Base-by-base conservation (phyloP, 2,888 invertebrate species). In the Xanthorhoe designata region DNA sequence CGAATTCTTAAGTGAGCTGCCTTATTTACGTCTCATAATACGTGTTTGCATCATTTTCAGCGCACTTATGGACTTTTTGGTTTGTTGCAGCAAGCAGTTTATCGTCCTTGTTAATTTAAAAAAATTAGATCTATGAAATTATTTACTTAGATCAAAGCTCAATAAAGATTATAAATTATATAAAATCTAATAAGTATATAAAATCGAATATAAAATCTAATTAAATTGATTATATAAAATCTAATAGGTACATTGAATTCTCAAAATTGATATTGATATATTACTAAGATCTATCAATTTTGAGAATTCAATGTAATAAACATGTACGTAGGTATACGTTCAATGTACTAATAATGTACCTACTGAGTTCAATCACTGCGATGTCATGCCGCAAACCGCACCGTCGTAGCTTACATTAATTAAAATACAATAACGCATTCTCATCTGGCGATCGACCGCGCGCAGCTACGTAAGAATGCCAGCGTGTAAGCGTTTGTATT, bases 401-500 rank as follows among this genome's bases (percentile, higher is more conserved):
- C 18, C 7, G 13, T 45, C 49, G 35, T 51, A 51, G 38, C 49
- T 66, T 57, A 54, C 53, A 56, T 45, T 78, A 78, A 82, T 79
- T 82, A 81, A 72, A 75, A 66, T 74, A 82, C 80, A 81, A 80
- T 79, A 77, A 76, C 76, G 76, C 77, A 78, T 80, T 81, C 73
- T 78, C 71, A 76, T 63, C 70, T 64, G 72, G 72, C 74, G 77
- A 78, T 78, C 78, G 75, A 77, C 75, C 76, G 72, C 70, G 76
- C 47, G 17, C 38, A 71, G 69, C 69, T 66, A 73, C 70, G 64
- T 79, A 81, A 84, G 83, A 88, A 84, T 84, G 85, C 83, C 86
- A 88, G 79, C 86, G 79, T 83, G 85, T 85, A 81, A 85, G 87
- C 80, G 81, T 79, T 80, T 83, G 80, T 89, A 88, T 89, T 89